Conservation (phyloP, 2,888 invertebrate species). For the Melipona beecheii region DNA sequence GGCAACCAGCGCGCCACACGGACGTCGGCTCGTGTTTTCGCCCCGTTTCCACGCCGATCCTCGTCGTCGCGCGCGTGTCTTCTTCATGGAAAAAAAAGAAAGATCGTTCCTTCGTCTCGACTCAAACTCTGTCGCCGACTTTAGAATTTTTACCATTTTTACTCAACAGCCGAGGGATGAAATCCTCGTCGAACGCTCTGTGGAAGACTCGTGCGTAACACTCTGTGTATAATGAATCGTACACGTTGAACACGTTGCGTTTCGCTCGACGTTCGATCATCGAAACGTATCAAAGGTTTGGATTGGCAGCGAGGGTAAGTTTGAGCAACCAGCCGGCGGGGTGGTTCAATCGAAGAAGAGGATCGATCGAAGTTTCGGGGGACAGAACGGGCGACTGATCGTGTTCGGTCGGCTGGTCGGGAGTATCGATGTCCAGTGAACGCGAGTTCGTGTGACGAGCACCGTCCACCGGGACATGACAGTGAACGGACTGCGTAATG, state of each 20-base stretch:
- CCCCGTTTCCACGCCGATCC: constrained; percentile 26
- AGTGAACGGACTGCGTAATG: constrained; percentile 37
- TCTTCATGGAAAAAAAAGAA: no score
- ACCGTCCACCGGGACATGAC: constrained; percentile 44
- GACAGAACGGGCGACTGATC: constrained; percentile 6
- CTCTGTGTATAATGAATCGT: not conserved
- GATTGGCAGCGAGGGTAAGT: not conserved
- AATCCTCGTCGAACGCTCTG: not conserved
- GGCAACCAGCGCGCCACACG: constrained; percentile 71
- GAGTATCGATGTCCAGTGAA: constrained; percentile 35
- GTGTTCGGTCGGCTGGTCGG: constrained; percentile 5
- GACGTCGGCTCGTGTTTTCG: constrained; percentile 42
- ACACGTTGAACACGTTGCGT: not conserved
- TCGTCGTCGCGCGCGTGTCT: not conserved
- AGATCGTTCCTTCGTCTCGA: no score
- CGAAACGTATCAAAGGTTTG: not conserved
- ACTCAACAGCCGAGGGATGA: no score
- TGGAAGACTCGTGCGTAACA: not conserved
- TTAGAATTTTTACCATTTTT: no score
- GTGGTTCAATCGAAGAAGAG: constrained; percentile 11
- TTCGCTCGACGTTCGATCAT: not conserved
- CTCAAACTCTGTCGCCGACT: no score
- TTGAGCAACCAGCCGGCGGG: no score
- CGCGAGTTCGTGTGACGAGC: constrained; percentile 30
- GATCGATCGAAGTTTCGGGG: constrained; percentile 8